Base-by-base conservation (phyloP, 2,113 vertebrate species). In the Zosterops hypoxanthus region DNA sequence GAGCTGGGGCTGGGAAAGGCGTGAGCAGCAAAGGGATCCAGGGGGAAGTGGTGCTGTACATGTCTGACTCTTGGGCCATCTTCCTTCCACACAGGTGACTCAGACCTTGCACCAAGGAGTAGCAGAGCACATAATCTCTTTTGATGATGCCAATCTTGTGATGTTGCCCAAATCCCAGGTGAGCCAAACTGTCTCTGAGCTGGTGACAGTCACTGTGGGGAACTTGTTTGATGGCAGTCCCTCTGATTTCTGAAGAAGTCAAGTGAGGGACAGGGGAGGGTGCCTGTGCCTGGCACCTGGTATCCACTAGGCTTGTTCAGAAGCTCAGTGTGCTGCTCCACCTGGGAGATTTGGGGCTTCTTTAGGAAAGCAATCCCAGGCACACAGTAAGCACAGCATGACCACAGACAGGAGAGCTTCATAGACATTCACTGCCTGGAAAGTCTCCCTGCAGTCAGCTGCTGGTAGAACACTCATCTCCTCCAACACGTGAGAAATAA, bases 151-250 rank as follows among this genome's bases (percentile, higher is more conserved):
- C 9, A 98, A 98, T 53, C 95, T 98, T 29, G 98, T 99, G 86
- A 96, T 96, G 0, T 90, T 99, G 87, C 97, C 98, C 1, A 97
- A 98, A 50, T 92, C 97, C 14, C 97, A 97, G 13, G 88, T 90
- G 25, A 87, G 82, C 8, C 91, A 97, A 44, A 33, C 90, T 31
- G 89, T 96, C 19, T 96, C 98, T 0, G 98, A 98, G 91, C 98
- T 99, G 52, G 97, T 99, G 93, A 97, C 98, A 1, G 98, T 99
- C 92, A 98, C 98, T 21, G 84, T 99, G 98, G 98, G 98, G 34
- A 98, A 99, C n/a, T 96, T 99, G 69, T 97, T 99, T 80, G 98
- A 98, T 64, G 98, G 96, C 25, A 98, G 97, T 99, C 82, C 98
- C 98, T 39, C 97, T 99, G 79, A 98, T 99, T 95, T 98, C 98